phyloP scores from a whole-genome alignment of 2,797 vertebrate species.

The Glyptemys insculpta region DNA sequence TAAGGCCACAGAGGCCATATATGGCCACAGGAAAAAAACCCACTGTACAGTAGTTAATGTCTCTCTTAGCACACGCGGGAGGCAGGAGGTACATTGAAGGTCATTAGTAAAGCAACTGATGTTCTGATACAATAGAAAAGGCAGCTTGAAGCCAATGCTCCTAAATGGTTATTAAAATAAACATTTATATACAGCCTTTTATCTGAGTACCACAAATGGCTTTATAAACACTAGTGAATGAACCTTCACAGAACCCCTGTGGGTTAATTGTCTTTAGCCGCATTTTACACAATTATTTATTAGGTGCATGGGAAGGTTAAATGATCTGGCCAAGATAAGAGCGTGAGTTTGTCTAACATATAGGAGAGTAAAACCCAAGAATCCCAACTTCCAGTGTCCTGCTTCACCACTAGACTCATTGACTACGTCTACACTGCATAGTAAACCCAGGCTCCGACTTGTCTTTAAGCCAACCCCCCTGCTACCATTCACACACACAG shows the following conservation, averaged over 20 bases:
- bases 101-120: conserved; percentile 17
- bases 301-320: not conserved
- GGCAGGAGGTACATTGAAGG: not conserved
- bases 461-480: too few relatives aligned
- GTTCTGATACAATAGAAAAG: not conserved
- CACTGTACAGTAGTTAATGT: not conserved
- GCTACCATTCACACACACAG: too few relatives aligned
- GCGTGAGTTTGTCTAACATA: not conserved
- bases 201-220: not conserved
- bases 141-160: not conserved
- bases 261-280: not conserved
- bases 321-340: not conserved
- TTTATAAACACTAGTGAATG: not conserved
- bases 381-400: not conserved
- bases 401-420: not conserved
- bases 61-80: not conserved
- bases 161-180: not conserved
- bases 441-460: too few relatives aligned
- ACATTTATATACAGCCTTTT: not conserved
- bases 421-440: too few relatives aligned
- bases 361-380: not conserved
- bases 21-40: not conserved
- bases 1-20: not conserved
- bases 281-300: not conserved
- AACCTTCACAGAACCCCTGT: not conserved